phyloP scores from a whole-genome alignment of 2,888 invertebrate genomes.

The Mythimna impura region DNA sequence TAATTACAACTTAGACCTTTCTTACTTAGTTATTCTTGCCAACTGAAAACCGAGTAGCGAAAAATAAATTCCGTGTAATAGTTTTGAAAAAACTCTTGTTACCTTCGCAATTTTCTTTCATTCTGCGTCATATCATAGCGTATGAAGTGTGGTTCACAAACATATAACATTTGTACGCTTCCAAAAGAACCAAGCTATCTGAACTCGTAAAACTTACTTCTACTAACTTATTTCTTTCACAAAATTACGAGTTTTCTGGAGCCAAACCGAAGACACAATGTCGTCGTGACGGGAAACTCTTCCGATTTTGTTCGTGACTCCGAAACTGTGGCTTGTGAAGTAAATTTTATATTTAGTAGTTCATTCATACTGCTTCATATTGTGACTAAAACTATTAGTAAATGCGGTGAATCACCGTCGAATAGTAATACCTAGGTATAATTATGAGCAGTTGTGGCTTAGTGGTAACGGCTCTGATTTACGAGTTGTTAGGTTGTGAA shows the following conservation, averaged over 20 bases:
- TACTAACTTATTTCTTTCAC: constrained; percentile 67
- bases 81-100: constrained; percentile 13
- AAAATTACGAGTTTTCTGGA: constrained; percentile 67
- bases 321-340: constrained; percentile 50
- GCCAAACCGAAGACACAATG: constrained; percentile 60
- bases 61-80: constrained; percentile 24
- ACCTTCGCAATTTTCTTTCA: constrained; percentile 3
- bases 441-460: too few species aligned
- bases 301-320: constrained; percentile 65
- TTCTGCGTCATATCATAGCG: constrained; percentile 11
- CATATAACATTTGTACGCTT: constrained; percentile 45
- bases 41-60: constrained; percentile 11
- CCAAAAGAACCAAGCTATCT: constrained; percentile 63
- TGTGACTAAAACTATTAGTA: constrained; percentile 4
- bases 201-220: constrained; percentile 60
- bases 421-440: background rate
- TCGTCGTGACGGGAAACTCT: constrained; percentile 52
- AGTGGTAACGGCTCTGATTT: too few species aligned
- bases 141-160: constrained; percentile 15
- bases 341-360: constrained; percentile 39
- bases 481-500: too few species aligned
- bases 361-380: constrained; percentile 6
- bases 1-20: constrained; percentile 32
- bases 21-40: constrained; percentile 7
- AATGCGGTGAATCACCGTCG: background rate